These are phyloP conservation scores for Eristalis arbustorum DNA, from an alignment of 2,888 invertebrate genomes.

Conservation along the genomic window DNA sequence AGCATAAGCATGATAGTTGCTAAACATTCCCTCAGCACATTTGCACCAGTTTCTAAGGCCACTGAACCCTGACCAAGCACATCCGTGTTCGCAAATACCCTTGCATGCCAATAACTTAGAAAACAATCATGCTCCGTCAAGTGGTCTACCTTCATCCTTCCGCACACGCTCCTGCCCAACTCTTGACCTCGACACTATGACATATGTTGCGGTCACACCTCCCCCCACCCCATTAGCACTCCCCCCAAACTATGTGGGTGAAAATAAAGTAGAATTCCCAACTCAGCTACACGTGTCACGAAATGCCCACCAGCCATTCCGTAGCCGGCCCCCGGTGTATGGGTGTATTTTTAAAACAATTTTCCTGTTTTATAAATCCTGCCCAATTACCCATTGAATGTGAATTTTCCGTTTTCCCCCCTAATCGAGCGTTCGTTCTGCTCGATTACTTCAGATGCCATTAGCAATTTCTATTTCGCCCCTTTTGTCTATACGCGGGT, in stretches of 20 bases:
- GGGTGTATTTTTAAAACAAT: slow-evolving; percentile 30
- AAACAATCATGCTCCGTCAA: background rate
- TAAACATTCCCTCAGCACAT: too few species aligned
- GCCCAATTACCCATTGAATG: slow-evolving; percentile 51
- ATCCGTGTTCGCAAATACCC: too few species aligned
- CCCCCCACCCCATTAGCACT: background rate
- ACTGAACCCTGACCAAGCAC: too few species aligned
- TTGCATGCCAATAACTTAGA: too few species aligned
- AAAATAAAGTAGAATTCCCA: background rate
- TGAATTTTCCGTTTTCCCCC: slow-evolving; percentile 18
- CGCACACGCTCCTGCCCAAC: background rate
- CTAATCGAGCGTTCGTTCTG: slow-evolving; percentile 60
- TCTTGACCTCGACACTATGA: background rate
- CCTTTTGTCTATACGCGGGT: background rate
- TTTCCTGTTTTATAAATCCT: slow-evolving; percentile 23
- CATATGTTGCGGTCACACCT: background rate
- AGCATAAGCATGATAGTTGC: too few species aligned
- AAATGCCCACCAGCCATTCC: slow-evolving; percentile 3
- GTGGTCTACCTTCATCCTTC: background rate
- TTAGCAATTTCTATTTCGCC: slow-evolving; percentile 53
- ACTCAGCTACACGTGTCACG: slow-evolving; percentile 17
- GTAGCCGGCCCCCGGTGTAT: background rate
- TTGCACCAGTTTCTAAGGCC: too few species aligned
- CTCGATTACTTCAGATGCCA: slow-evolving; percentile 61
- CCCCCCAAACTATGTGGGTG: too few species aligned